A percentile compares a stretch with the other conserved stretches of the same genome.
phyloP scores from a whole-genome alignment of 1,140 invertebrate species.

The Notospermus geniculatus region DNA sequence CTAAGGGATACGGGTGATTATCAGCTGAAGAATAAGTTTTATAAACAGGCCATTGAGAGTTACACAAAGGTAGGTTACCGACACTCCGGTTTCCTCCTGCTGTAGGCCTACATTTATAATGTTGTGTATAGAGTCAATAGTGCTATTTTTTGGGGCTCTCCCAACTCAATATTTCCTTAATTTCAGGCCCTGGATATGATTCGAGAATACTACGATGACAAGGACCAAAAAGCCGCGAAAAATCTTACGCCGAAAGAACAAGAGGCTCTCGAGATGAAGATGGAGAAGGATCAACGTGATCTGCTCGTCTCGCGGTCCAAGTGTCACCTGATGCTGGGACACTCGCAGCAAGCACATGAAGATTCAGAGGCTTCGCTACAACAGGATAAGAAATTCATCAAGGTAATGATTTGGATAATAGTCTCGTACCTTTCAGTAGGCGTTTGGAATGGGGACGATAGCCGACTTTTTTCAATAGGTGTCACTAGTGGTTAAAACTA shows the following conservation, averaged over 20 bases:
- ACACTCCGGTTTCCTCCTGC: too few relatives aligned
- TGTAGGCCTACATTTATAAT: too few relatives aligned
- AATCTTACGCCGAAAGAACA: background rate
- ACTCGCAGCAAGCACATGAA: slow-evolving; percentile 75
- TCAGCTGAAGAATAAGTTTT: too few relatives aligned
- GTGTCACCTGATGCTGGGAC: slow-evolving; percentile 84
- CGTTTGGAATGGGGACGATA: too few relatives aligned
- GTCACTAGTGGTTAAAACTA: too few relatives aligned
- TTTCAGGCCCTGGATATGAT: slow-evolving; percentile 7
- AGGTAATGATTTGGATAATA: slow-evolving; percentile 48
- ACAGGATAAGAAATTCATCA: slow-evolving; percentile 74
- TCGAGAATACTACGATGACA: background rate
- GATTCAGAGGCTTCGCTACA: slow-evolving; percentile 80
- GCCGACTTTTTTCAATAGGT: too few relatives aligned
- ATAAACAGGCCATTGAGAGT: too few relatives aligned
- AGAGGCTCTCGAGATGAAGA: slow-evolving; percentile 82
- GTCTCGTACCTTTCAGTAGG: background rate
- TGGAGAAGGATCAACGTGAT: slow-evolving; percentile 79
- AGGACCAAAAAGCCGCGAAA: background rate
- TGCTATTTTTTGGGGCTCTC: background rate
- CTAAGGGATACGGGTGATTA: too few relatives aligned
- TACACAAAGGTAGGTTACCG: too few relatives aligned
- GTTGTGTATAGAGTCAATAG: too few relatives aligned
- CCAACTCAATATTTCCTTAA: background rate
- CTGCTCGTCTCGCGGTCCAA: slow-evolving; percentile 84